Conservation (phyloP, 2,113 vertebrate genomes). For the Alethe castanea region DNA sequence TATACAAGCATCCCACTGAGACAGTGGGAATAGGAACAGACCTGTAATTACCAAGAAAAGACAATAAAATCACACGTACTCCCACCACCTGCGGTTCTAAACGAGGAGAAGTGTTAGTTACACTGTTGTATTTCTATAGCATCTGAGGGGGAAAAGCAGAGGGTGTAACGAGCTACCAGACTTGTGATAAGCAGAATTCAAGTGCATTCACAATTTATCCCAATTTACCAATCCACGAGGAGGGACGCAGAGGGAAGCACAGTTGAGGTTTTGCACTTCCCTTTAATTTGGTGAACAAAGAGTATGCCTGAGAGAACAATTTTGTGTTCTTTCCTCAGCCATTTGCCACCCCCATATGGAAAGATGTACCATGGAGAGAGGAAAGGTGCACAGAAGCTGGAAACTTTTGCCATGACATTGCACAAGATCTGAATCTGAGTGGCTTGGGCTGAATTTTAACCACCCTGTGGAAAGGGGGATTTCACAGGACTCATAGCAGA, state of each 20-base stretch:
- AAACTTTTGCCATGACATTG: neutral
- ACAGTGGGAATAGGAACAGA: constrained; percentile 54
- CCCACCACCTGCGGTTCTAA: constrained; percentile 59
- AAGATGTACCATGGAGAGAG: neutral
- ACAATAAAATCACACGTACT: constrained; percentile 67
- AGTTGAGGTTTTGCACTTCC: constrained; percentile 53
- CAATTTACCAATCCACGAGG: neutral
- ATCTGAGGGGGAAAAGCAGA: constrained; percentile 58
- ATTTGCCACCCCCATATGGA: neutral
- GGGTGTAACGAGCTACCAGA: constrained; percentile 45
- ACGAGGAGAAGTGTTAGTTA: constrained; percentile 71
- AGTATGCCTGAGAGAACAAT: neutral
- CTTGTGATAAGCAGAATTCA: constrained; percentile 57
- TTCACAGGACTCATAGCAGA: neutral
- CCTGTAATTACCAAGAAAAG: constrained; percentile 71
- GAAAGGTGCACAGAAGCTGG: neutral
- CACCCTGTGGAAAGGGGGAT: neutral
- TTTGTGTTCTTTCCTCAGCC: neutral
- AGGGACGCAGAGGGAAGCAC: constrained; percentile 7
- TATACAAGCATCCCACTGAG: constrained; percentile 44
- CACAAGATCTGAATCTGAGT: neutral
- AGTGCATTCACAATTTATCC: constrained; percentile 51
- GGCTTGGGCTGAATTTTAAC: neutral
- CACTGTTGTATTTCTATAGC: constrained; percentile 65
- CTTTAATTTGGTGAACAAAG: constrained; percentile 44